phyloP scores from a whole-genome alignment of 2,113 vertebrate genomes.

The Apeltes quadracus region DNA sequence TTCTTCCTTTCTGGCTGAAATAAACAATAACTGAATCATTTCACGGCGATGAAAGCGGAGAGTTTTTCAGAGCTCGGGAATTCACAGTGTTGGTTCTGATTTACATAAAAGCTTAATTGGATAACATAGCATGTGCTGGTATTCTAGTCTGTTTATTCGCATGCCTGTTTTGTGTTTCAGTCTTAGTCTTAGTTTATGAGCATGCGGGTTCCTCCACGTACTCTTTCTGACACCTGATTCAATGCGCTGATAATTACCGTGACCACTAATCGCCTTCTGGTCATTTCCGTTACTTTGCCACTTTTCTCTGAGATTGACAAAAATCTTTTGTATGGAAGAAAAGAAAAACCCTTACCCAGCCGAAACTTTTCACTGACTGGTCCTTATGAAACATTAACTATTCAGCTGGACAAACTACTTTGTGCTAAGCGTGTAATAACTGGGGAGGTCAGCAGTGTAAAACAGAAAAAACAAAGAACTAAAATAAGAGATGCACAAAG shows the following conservation, averaged over 20 bases:
- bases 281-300: constrained; percentile 12
- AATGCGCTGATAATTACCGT: constrained; percentile 5
- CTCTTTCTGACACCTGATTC: constrained; percentile 5
- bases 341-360: constrained; percentile 24
- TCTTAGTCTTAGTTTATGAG: constrained; percentile 19
- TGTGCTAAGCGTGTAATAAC: constrained; percentile 17
- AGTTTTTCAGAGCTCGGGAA: constrained; percentile 40
- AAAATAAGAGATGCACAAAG: constrained; percentile 37
- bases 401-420: constrained; percentile 17
- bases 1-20: constrained; percentile 13
- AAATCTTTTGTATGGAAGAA: constrained; percentile 11
- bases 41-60: too few species aligned
- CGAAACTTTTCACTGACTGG: constrained; percentile 19
- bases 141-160: constrained; percentile 58
- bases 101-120: constrained; percentile 49
- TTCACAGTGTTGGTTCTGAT: constrained; percentile 56
- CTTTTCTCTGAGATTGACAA: background rate
- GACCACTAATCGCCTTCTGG: background rate
- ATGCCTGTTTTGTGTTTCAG: constrained; percentile 33
- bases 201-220: background rate
- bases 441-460: constrained; percentile 5
- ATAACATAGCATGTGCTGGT: constrained; percentile 53
- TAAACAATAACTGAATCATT: constrained; percentile 11
- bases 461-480: constrained; percentile 16
- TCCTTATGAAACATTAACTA: constrained; percentile 6